Base-by-base conservation (phyloP, 2,888 invertebrate genomes). In the Gastrophysa polygoni region DNA sequence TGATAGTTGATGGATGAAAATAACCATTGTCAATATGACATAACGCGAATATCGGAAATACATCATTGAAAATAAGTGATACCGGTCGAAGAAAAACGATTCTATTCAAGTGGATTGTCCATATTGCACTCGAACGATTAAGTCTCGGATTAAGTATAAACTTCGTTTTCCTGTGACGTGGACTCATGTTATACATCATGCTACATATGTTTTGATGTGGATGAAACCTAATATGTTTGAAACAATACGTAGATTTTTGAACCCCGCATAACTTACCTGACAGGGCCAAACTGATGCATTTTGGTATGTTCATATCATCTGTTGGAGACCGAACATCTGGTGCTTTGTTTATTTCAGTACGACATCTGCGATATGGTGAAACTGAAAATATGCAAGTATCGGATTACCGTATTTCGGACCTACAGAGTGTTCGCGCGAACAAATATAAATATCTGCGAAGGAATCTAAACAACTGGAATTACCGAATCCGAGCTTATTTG, bases 331-430 rank as follows among this genome's bases (percentile, higher is more conserved):
- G 17, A 52, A 38, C 52, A 52, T 52, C 52, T 52, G 52, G 52
- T 43, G 21, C 52, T 51, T 14, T 21, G 20, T 18, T 32, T 32
- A 32, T 32, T 32, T 32, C 52, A 21, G 24, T 17, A 18, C 52
- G 38, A 34, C 52, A 52, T 52, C 52, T 52, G 52, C 52, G 43
- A 52, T 38, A 38, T 52, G 52, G 38, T 38, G 43, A 52, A 52
- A 52, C 52, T 43, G 52, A 52, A 32, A 52, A 52, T 52, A 52
- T 52, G 52, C 52, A 28, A 18, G 52, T 3, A 52, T 52, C 52
- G 43, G 21, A 38, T 52, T 52, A 52, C 52, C 32, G 2, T 8
- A 32, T 32, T 32, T 32, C 10, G 44, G 16, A 44, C 5, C 7
- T 16, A 10, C 16, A 10, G 16, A 17, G 44, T 16, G 16, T 14